Conservation (phyloP, 2,888 invertebrate genomes). For the Epirrhoe tristata region DNA sequence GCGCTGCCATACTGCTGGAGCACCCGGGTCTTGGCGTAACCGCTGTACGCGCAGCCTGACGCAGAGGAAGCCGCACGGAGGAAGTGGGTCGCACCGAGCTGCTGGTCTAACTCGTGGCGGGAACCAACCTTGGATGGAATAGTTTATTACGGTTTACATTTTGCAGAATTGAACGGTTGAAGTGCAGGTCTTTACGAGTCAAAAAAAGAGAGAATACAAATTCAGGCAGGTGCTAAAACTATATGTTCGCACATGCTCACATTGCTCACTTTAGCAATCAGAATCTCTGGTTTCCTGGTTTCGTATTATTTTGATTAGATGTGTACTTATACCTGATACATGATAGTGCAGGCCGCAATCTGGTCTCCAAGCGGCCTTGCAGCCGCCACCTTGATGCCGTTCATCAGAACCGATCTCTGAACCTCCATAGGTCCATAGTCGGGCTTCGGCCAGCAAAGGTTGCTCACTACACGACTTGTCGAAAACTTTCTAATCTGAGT, state of each 20-base stretch:
- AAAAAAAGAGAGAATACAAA: neutral
- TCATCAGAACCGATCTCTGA: conserved; percentile 60
- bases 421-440: conserved; percentile 68
- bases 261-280: no score
- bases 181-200: no score
- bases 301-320: no score
- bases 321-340: no score
- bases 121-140: conserved; percentile 88
- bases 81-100: conserved; percentile 91
- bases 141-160: no score
- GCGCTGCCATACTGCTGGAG: conserved; percentile 92
- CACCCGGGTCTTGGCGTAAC: conserved; percentile 89
- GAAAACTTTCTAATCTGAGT: conserved; percentile 44
- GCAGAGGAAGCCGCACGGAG: conserved; percentile 91
- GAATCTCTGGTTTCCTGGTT: no score
- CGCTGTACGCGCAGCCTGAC: conserved; percentile 87
- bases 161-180: no score
- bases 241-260: no score
- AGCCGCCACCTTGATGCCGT: conserved; percentile 65
- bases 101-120: conserved; percentile 91
- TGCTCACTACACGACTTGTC: conserved; percentile 19
- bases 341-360: conserved; percentile 69
- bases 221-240: neutral
- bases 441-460: conserved; percentile 51
- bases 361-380: conserved; percentile 58